These are phyloP conservation scores for Cinara cedri DNA, from an alignment of 2,888 invertebrate genomes.

Conservation along the genomic window DNA sequence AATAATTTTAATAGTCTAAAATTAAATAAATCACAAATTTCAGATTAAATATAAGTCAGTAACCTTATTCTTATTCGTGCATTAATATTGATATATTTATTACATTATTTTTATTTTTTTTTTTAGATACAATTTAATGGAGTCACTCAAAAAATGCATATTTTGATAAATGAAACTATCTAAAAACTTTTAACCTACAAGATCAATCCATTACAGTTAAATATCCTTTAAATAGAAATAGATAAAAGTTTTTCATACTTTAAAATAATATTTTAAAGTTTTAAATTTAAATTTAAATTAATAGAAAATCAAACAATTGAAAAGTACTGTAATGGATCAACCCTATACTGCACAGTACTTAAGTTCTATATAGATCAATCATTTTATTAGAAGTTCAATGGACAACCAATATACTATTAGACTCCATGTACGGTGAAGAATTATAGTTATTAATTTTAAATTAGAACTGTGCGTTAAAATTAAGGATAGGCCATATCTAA, in stretches of 20 bases:
- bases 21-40: too few species aligned
- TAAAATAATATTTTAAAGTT: background rate
- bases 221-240: constrained; percentile 82
- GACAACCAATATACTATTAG: constrained; percentile 86
- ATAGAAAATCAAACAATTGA: constrained; percentile 77
- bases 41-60: too few species aligned
- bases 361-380: constrained; percentile 83
- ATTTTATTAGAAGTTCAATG: constrained; percentile 84
- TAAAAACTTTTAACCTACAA: constrained; percentile 82
- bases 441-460: constrained; percentile 29
- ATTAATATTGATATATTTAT: too few species aligned
- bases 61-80: too few species aligned
- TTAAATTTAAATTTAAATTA: constrained; percentile 11
- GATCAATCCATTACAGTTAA: constrained; percentile 81
- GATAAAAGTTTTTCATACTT: constrained; percentile 53
- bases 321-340: constrained; percentile 91
- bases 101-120: constrained; percentile 57
- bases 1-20: too few species aligned
- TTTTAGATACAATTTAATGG: constrained; percentile 79
- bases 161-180: constrained; percentile 83
- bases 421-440: constrained; percentile 76
- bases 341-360: constrained; percentile 89
- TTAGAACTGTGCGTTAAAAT: too few species aligned
- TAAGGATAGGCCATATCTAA: too few species aligned
- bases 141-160: constrained; percentile 87